Evolutionary conservation across 2,113 vertebrate genomes (phyloP), one percentile per base, ranked within the genome.

Genomic region (Gobio gobio): DNA sequence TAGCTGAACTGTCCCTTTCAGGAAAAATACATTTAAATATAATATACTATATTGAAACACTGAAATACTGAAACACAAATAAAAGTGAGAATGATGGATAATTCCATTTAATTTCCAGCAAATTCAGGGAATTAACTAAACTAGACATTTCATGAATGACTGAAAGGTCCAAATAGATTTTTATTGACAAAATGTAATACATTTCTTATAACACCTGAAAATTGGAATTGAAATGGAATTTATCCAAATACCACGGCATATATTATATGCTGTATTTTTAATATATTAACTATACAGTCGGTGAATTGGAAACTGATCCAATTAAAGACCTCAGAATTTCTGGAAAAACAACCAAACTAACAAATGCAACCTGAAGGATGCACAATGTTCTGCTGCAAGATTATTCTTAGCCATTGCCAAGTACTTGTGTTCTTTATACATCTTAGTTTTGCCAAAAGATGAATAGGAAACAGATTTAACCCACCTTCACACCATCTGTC

Each of bases 401-500:
- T 80, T 12, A 51, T 54, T 82, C 47, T 70, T 18, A 82, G 79
- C 18, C 66, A 24, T 20, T 56, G 49, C 47, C 80, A 82, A 66
- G 61, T 36, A 49, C 10, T 20, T 4, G 43, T 72, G 49, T 43
- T 56, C 49, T 58, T 72, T 54, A 68, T 68, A 49, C 59, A 64
- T 68, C 63, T 83, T 56, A 24, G 66, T 54, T 56, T 72, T 40
- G 63, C 63, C 63, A 74, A 82, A 63, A 64, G 10, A 78, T 54
- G 4, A 63, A 64, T 24, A 78, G 26, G 24, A 83, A 68, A 54
- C 45, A 51, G 59, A 54, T 68, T 79, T 70, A 85, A 93, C 95
- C 89, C 94, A 97, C 96, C 96, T 97, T 97, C 66, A 97, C 96
- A 88, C 96, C 96, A 87, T 97, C 96, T 0, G 96, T 91, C 89